Evolutionary conservation across 1,140 invertebrate genomes (phyloP), one percentile per base, ranked within the genome.

Genomic region (Zaprionus tsacasi): DNA sequence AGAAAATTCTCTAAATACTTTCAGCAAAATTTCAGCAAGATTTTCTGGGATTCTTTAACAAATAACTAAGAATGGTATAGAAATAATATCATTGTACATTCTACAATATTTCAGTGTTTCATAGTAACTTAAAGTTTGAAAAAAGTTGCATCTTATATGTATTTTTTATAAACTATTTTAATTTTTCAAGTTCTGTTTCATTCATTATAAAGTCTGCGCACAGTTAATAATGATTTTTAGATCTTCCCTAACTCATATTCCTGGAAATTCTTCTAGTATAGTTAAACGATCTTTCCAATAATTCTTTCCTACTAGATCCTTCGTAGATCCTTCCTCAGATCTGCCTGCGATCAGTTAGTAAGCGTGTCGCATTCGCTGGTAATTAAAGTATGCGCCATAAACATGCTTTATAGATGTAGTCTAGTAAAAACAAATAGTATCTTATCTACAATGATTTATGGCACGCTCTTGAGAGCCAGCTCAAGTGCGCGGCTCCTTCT

Each of bases 1-100:
- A 54, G 45, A 50, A 33, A 54, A 63, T 4, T 59, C 45, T 74
- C 78, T 56, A 75, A 33, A 12, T 27, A 12, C n/a, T 70, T 60
- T 33, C 60, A 58, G 59, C 36, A 25, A 52, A 40, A 10, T 13
- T 30, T 6, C 0, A 58, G 12, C 38, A 5, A 13, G 11, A 27
- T 21, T 65, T 70, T 64, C 2, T 65, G 27, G 36, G 5, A 17
- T 40, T 4, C 33, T 17, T 43, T n/a, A 6, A 30, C 3, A 30
- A 21, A 21, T 1, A 21, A 21, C 21, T 21, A 21, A 21, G 2
- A 21, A 21, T 21, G 21, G 21, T 21, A 21, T n/a, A n/a, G n/a
- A n/a, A n/a, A n/a, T n/a, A n/a, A n/a, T n/a, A n/a, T n/a, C n/a
- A n/a, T n/a, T n/a, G n/a, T n/a, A n/a, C n/a, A n/a, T n/a, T n/a